Percentiles rank a stretch among this genome's conserved stretches.
phyloP scores from a whole-genome alignment of 2,888 invertebrate species.

The Meiosimyza platycephala region DNA sequence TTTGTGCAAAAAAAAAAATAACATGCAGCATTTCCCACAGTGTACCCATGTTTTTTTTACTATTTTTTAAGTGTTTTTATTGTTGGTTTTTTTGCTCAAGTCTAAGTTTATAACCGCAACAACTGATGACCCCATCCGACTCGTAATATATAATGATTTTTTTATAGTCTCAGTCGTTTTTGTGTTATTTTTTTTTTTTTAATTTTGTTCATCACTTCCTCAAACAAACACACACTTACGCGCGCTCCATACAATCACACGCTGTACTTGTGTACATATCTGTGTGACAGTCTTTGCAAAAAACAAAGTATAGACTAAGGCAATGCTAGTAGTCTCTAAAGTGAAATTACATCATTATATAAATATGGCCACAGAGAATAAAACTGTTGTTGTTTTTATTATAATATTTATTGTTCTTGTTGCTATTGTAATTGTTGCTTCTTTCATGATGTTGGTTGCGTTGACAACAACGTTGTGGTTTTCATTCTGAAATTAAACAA shows the following conservation, averaged over 20 bases:
- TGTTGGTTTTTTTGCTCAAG: not conserved
- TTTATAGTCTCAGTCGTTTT: constrained; percentile 2
- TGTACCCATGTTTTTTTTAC: no score
- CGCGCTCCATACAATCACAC: not conserved
- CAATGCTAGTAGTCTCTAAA: constrained; percentile 6
- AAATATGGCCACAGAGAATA: constrained; percentile 37
- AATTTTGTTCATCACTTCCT: not conserved
- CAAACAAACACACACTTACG: not conserved
- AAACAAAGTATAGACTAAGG: not conserved
- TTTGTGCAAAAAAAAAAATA: no score
- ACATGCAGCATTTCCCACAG: no score
- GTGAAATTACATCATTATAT: constrained; percentile 35
- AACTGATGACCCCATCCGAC: constrained; percentile 15
- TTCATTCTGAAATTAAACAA: no score
- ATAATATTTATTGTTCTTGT: no score
- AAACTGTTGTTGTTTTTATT: not conserved
- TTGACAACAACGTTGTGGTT: no score
- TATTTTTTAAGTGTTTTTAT: not conserved
- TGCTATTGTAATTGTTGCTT: no score
- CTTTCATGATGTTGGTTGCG: no score
- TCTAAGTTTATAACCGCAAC: constrained; percentile 20
- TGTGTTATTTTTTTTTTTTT: not conserved
- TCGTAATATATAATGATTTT: constrained; percentile 11
- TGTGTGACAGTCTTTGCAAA: not conserved
- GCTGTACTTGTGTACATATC: not conserved